A percentile compares a stretch with the other conserved stretches of the same genome.
Evolutionary conservation across 1,140 invertebrate species (phyloP).

Genomic region (Achatina immaculata): DNA sequence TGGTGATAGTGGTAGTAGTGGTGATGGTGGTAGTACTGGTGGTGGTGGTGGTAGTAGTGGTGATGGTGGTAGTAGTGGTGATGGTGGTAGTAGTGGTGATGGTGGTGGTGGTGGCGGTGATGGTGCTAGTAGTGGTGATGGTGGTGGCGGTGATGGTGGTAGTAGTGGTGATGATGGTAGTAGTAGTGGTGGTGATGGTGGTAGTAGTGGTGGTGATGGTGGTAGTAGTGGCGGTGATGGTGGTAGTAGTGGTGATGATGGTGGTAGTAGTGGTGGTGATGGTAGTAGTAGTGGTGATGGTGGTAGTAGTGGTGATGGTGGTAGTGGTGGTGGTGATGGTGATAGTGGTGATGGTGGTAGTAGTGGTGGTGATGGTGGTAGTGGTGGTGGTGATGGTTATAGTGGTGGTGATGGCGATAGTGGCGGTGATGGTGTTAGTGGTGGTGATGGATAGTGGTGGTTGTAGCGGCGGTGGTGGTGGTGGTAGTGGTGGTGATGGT

Average conservation of each 20-base stretch:
- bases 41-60: not conserved
- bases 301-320: not conserved
- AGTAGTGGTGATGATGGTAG: not conserved
- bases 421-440: too few relatives aligned
- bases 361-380: too few relatives aligned
- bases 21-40: not conserved
- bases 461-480: too few relatives aligned
- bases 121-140: not conserved
- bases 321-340: too few relatives aligned
- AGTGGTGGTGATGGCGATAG: too few relatives aligned
- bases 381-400: too few relatives aligned
- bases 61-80: not conserved
- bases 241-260: not conserved
- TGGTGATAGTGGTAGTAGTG: not conserved
- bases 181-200: not conserved
- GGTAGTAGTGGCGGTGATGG: not conserved
- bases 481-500: too few relatives aligned
- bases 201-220: not conserved
- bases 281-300: not conserved
- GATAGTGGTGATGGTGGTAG: too few relatives aligned
- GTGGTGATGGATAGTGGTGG: too few relatives aligned
- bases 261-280: not conserved
- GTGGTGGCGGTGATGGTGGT: not conserved
- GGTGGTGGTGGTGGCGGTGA: not conserved
- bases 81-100: slow-evolving; percentile 6